phyloP scores from a whole-genome alignment of 2,888 invertebrate species.

The Nomada flava region DNA sequence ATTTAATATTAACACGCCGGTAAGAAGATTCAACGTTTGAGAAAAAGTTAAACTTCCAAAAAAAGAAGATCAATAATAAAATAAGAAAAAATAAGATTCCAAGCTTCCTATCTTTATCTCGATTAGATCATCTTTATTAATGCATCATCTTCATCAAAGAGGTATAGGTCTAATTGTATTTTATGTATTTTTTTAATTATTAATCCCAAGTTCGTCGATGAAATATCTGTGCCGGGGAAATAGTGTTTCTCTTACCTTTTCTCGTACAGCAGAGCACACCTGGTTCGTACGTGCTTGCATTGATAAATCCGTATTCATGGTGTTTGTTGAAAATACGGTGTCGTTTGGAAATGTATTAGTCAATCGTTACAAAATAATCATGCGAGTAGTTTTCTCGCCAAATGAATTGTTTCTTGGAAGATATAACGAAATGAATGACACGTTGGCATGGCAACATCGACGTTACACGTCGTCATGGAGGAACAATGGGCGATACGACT shows the following conservation, averaged over 20 bases:
- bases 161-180: too few relatives aligned
- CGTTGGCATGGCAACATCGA: conserved; percentile 14
- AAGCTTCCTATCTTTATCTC: too few relatives aligned
- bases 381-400: background rate
- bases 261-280: conserved; percentile 49
- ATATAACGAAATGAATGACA: conserved; percentile 30
- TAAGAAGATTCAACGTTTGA: background rate
- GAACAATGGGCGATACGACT: too few relatives aligned
- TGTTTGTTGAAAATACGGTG: background rate
- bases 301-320: conserved; percentile 62
- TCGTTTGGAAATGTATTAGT: background rate
- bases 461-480: too few relatives aligned
- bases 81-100: too few relatives aligned
- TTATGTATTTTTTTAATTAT: too few relatives aligned
- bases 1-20: too few relatives aligned
- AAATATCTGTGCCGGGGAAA: too few relatives aligned
- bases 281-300: conserved; percentile 57
- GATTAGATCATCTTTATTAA: too few relatives aligned
- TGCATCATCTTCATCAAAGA: too few relatives aligned
- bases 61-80: background rate
- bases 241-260: conserved; percentile 64
- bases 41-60: background rate
- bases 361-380: too few relatives aligned
- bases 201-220: too few relatives aligned
- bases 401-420: background rate